Conservation (phyloP, 2,113 vertebrate genomes). For the Tragulus kanchil region DNA sequence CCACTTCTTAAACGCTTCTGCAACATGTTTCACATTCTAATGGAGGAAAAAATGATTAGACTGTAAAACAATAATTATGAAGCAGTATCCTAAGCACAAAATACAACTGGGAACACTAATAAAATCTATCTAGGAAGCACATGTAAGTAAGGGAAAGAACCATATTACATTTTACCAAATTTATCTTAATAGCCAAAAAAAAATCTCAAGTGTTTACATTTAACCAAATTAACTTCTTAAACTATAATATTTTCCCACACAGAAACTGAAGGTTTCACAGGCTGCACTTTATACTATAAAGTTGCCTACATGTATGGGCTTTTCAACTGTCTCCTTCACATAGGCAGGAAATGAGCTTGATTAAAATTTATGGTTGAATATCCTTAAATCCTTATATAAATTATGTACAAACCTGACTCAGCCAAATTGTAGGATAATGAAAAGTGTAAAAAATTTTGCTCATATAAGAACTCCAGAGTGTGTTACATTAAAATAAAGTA, state of each 20-base stretch:
- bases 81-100: constrained; percentile 56
- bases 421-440: constrained; percentile 4
- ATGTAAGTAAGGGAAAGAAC: background rate
- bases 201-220: constrained; percentile 21
- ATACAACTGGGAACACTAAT: constrained; percentile 54
- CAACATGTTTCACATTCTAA: constrained; percentile 91
- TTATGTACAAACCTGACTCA: constrained; percentile 32
- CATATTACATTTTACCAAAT: constrained; percentile 39
- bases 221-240: constrained; percentile 74
- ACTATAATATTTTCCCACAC: constrained; percentile 10
- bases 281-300: constrained; percentile 40
- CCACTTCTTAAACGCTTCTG: constrained; percentile 84
- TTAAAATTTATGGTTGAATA: constrained; percentile 51
- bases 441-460: constrained; percentile 40
- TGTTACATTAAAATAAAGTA: constrained; percentile 23
- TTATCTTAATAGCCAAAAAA: constrained; percentile 61
- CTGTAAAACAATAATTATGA: constrained; percentile 55
- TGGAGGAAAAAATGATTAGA: constrained; percentile 76
- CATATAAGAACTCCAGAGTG: constrained; percentile 19
- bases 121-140: constrained; percentile 44
- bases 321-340: constrained; percentile 56
- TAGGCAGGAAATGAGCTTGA: constrained; percentile 1
- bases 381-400: constrained; percentile 49
- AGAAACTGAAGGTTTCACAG: constrained; percentile 45
- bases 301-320: background rate